Percentiles rank a stretch among this genome's conserved stretches.
Evolutionary conservation across 2,888 invertebrate species (phyloP).

Genomic region (Ctena decussata): DNA sequence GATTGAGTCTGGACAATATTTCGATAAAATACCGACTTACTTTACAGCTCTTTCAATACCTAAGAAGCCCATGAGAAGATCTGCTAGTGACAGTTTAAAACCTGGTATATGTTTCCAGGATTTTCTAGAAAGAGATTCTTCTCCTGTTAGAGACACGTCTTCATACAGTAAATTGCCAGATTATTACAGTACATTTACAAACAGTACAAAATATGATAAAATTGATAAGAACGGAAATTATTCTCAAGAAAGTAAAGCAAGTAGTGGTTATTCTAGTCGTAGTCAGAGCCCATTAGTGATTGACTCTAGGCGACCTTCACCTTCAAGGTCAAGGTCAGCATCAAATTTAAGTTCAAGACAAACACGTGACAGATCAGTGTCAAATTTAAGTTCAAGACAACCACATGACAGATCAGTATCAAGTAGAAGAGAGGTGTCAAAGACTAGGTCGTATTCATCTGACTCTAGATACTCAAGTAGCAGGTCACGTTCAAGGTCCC

Average conservation of each 20-base stretch:
- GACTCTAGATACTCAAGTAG: slow-evolving; percentile 63
- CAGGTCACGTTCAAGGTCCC: slow-evolving; percentile 63
- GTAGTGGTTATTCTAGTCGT: slow-evolving; percentile 72
- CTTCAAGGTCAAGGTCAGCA: slow-evolving; percentile 47
- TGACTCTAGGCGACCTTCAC: slow-evolving; percentile 42
- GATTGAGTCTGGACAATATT: slow-evolving; percentile 52
- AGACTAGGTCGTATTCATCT: slow-evolving; percentile 7
- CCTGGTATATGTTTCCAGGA: slow-evolving; percentile 63
- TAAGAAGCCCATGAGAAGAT: slow-evolving; percentile 69
- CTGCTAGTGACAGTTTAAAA: slow-evolving; percentile 50
- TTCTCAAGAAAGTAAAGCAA: slow-evolving; percentile 62
- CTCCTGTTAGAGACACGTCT: slow-evolving; percentile 67
- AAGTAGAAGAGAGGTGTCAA: not conserved
- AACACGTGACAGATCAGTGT: not conserved
- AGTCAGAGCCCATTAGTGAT: slow-evolving; percentile 57
- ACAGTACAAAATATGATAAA: slow-evolving; percentile 83
- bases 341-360: not conserved
- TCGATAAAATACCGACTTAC: slow-evolving; percentile 84
- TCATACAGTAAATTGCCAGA: slow-evolving; percentile 82
- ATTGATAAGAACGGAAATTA: slow-evolving; percentile 10
- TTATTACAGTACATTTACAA: slow-evolving; percentile 84
- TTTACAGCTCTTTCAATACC: slow-evolving; percentile 81
- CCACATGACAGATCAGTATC: not conserved
- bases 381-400: not conserved
- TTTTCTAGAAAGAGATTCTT: slow-evolving; percentile 71